Conservation (phyloP, 2,113 vertebrate genomes). For the Patagioenas fasciata region DNA sequence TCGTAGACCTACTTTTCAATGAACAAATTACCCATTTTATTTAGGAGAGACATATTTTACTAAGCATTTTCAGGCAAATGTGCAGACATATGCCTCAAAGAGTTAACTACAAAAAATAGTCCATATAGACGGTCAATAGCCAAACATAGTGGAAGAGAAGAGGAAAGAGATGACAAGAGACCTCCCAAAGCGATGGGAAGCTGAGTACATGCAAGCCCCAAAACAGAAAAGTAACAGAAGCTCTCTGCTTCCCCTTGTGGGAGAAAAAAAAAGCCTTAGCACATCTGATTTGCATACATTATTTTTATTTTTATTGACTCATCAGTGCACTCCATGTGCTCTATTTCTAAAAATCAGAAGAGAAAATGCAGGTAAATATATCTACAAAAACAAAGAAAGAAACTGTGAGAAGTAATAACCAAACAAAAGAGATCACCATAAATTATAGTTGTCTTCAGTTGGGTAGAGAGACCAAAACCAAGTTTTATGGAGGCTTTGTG, state of each 20-base stretch:
- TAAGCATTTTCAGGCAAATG: neutral
- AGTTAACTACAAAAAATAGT: neutral
- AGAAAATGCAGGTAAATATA: neutral
- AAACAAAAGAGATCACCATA: neutral
- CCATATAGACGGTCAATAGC: neutral
- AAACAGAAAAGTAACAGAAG: neutral
- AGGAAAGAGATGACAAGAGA: neutral
- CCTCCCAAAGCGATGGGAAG: neutral
- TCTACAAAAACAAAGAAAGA: neutral
- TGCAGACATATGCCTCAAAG: neutral
- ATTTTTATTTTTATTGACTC: neutral
- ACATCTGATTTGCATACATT: neutral
- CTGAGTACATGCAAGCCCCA: neutral
- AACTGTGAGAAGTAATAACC: neutral
- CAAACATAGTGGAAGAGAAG: neutral
- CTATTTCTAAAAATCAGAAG: neutral
- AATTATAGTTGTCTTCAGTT: neutral
- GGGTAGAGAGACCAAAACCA: neutral
- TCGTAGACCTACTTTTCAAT: neutral
- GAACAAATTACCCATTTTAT: neutral
- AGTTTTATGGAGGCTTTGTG: neutral
- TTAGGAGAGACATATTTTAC: neutral
- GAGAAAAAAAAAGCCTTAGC: neutral
- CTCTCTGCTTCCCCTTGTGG: slow-evolving; percentile 52
- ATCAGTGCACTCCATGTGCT: neutral